Evolutionary conservation across 2,888 invertebrate species (phyloP), one percentile per base, ranked within the genome.

Genomic region (Dasypolia templi): DNA sequence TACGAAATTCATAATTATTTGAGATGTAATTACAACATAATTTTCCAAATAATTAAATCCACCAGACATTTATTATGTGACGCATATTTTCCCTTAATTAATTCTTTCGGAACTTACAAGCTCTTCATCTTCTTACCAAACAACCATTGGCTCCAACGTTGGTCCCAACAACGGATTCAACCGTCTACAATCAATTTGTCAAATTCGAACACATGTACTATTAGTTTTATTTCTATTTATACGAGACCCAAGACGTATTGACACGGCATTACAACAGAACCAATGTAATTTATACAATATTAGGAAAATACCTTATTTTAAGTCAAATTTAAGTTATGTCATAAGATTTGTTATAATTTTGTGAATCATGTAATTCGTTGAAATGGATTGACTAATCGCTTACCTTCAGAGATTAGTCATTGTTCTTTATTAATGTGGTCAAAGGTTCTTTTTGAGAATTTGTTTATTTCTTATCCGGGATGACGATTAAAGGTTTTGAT

Each of bases 151-250:
- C 58, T 19, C 76, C 65, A 83, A 77, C 46, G 35, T 80, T 77
- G 29, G 80, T 7, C n/a, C 63, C 29, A 81, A 81, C 62, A 75
- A 58, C 32, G 46, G 35, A 72, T 62, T 69, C 65, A 71, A 42
- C 32, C 2, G 19, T 69, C 68, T 32, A 90, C 88, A 90, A 90
- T 90, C 91, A 88, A 91, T 91, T 91, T 91, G 89, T 91, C 91
- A 89, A 89, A 84, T 79, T 75, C 77, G 72, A 83, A 81, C 83
- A 79, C 66, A 65, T 73, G 74, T 75, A 80, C 86, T 81, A 88
- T 89, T 83, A 75, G 74, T 88, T 87, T 83, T 85, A 86, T 86
- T 87, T 81, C 81, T 85, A 86, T 88, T 88, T 87, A 83, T 87
- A 79, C 64, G 73, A 62, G 78, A 72, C 66, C 72, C 63, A 68